Percentiles rank a stretch among this genome's conserved stretches.
These are phyloP conservation scores for Gallinago nigripennis DNA, from an alignment of 2,797 vertebrate genomes.

Conservation along the genomic window DNA sequence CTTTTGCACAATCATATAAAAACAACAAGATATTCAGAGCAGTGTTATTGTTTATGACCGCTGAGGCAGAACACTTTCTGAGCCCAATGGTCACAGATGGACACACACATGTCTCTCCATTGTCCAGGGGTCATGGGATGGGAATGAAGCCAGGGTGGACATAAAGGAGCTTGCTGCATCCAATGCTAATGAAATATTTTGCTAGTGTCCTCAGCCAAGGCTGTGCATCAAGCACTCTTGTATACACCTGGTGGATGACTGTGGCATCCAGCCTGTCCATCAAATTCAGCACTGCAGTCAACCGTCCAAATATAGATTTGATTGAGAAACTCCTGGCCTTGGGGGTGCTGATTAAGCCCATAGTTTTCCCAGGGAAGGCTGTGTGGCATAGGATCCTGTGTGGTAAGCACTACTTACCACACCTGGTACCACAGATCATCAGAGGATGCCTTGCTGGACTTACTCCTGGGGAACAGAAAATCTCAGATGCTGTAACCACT, in stretches of 20 bases:
- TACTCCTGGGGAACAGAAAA: not conserved
- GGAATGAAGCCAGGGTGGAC: not conserved
- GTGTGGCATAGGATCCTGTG: not conserved
- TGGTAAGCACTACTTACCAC: not conserved
- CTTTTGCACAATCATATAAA: not conserved
- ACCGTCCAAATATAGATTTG: not conserved
- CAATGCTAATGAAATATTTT: not conserved
- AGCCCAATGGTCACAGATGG: not conserved
- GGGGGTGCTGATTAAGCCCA: not conserved
- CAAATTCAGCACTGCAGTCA: not conserved
- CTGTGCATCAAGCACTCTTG: not conserved
- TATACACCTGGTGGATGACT: not conserved
- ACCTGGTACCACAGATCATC: not conserved
- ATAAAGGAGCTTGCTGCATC: not conserved
- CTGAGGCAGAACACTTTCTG: not conserved
- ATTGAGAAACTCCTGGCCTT: not conserved
- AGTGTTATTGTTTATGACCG: not conserved
- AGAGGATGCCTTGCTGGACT: not conserved
- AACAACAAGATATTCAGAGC: not conserved
- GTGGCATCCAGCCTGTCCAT: not conserved
- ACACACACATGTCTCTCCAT: accelerated
- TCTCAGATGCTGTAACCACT: not conserved
- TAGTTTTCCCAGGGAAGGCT: not conserved
- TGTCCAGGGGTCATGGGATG: not conserved
- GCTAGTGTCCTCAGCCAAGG: not conserved